Evolutionary conservation across 2,113 vertebrate species (phyloP).

Genomic region (Eretmochelys imbricata): DNA sequence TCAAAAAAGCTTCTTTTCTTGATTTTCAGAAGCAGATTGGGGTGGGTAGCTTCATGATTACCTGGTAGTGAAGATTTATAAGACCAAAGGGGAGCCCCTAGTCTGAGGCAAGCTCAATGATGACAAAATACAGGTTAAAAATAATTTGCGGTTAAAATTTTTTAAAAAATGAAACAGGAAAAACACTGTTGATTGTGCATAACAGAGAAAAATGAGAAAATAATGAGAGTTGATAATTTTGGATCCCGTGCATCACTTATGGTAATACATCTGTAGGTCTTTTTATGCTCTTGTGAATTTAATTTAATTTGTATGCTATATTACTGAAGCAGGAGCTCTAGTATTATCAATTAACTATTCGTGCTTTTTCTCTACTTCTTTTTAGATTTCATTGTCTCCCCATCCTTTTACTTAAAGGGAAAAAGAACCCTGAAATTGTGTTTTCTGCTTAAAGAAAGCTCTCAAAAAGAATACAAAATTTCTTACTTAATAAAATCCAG

Average conservation of each 20-base stretch:
- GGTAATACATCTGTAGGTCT: conserved; percentile 25
- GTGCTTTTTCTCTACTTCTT: neutral
- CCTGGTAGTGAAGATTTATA: neutral
- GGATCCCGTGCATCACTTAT: conserved; percentile 3
- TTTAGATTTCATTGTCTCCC: conserved; percentile 26
- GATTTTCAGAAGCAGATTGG: neutral
- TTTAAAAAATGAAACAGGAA: neutral
- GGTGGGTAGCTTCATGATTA: neutral
- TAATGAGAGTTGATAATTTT: conserved; percentile 32
- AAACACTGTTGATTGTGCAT: conserved; percentile 34
- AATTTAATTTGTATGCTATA: conserved; percentile 45
- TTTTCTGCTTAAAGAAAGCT: conserved; percentile 29
- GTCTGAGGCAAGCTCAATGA: conserved; percentile 30
- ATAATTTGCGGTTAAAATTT: conserved; percentile 34
- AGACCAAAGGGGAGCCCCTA: conserved; percentile 7
- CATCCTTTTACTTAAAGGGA: conserved; percentile 8
- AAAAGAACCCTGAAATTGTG: neutral
- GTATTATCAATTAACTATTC: conserved; percentile 50
- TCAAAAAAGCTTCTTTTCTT: neutral
- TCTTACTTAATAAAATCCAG: conserved; percentile 33
- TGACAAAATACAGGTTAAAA: neutral
- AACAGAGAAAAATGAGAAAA: conserved; percentile 60
- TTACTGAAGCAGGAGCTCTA: conserved; percentile 45
- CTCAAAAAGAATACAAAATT: neutral
- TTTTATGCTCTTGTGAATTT: conserved; percentile 51